These are phyloP conservation scores for Bibio marci DNA, from an alignment of 2,888 invertebrate genomes.

Conservation along the genomic window DNA sequence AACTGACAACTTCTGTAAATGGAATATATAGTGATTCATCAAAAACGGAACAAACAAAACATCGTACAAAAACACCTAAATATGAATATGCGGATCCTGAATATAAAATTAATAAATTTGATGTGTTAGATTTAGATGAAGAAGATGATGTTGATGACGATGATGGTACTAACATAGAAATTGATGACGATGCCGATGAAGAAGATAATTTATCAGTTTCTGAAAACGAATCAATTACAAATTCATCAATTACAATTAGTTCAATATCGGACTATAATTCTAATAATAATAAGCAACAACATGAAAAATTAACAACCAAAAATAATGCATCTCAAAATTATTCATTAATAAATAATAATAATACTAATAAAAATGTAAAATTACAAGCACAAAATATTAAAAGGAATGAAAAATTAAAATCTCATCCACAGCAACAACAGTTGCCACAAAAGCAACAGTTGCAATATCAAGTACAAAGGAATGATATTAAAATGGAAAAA, in stretches of 20 bases:
- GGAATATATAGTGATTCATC: slow-evolving; percentile 7
- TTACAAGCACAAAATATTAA: background rate
- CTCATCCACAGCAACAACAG: background rate
- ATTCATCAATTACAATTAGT: too few species aligned
- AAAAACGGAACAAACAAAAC: slow-evolving; percentile 8
- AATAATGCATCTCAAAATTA: background rate
- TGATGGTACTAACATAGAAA: background rate
- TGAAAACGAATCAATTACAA: background rate
- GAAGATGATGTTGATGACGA: background rate
- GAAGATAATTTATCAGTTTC: background rate
- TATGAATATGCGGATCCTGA: slow-evolving; percentile 9
- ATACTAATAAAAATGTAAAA: slow-evolving; percentile 3
- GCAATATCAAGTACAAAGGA: too few species aligned
- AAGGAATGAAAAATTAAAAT: background rate
- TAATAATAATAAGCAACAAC: background rate
- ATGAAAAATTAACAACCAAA: background rate
- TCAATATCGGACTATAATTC: too few species aligned
- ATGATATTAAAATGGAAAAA: too few species aligned
- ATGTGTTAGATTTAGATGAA: slow-evolving; percentile 7
- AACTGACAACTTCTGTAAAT: slow-evolving; percentile 2
- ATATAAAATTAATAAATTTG: slow-evolving; percentile 9
- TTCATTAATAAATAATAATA: slow-evolving; percentile 4
- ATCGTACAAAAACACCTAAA: slow-evolving; percentile 6
- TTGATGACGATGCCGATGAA: background rate
- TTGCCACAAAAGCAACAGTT: too few species aligned